Conservation (phyloP, 2,113 vertebrate genomes). For the Helogale parvula region DNA sequence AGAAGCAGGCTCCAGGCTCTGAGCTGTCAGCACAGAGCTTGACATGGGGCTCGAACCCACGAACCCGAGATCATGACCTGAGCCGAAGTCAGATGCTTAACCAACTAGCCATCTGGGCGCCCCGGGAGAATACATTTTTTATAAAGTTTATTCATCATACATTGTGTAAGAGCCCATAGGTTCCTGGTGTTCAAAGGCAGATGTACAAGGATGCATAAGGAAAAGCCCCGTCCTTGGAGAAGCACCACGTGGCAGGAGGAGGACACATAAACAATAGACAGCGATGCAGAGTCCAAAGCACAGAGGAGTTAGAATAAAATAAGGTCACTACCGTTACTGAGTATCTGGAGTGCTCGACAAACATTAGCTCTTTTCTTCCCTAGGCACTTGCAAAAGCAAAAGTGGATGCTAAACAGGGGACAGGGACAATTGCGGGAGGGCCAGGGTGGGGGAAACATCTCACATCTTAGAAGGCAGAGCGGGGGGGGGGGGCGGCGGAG, state of each 20-base stretch:
- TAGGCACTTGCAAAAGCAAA: neutral
- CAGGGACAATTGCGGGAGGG: rapidly evolving
- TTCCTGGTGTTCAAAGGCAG: neutral
- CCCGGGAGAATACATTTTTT: neutral
- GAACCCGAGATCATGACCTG: too few relatives aligned
- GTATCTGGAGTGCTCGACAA: neutral
- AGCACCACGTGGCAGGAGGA: neutral
- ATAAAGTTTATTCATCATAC: neutral
- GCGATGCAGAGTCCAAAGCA: neutral
- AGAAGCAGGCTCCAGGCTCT: too few relatives aligned
- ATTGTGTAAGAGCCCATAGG: neutral
- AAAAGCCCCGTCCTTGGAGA: neutral
- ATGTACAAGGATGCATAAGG: neutral
- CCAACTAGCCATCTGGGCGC: too few relatives aligned
- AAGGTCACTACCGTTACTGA: neutral
- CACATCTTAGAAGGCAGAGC: neutral
- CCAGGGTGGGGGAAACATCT: neutral
- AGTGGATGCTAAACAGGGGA: neutral
- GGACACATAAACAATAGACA: neutral
- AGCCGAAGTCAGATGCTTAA: too few relatives aligned
- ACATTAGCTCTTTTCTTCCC: neutral
- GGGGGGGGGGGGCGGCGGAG: too few relatives aligned
- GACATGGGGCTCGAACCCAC: too few relatives aligned
- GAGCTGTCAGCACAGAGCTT: too few relatives aligned
- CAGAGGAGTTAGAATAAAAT: neutral